Percentiles rank a stretch among this genome's conserved stretches.
Evolutionary conservation across 1,140 invertebrate genomes (phyloP).

Genomic region (Ostrea denselamellosa): DNA sequence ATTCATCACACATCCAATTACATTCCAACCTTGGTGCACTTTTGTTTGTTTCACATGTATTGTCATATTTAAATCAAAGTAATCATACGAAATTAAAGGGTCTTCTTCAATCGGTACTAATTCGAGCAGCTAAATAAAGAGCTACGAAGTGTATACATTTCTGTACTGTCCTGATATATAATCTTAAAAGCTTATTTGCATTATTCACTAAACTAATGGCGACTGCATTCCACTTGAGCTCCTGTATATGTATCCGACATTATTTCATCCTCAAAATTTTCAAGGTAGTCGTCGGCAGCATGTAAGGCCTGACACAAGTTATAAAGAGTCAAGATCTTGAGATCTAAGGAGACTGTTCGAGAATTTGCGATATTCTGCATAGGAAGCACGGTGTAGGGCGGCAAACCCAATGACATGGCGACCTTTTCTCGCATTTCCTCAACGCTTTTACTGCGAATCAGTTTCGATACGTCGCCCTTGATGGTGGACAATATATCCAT

Average conservation of each 20-base stretch:
- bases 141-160: no score
- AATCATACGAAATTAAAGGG: no score
- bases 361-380: slow-evolving; percentile 45
- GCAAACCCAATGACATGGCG: slow-evolving; percentile 43
- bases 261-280: slow-evolving; percentile 46
- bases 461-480: background rate
- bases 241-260: slow-evolving; percentile 42
- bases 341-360: slow-evolving; percentile 15
- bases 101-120: no score
- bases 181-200: no score
- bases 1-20: no score
- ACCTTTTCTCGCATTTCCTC: slow-evolving; percentile 40
- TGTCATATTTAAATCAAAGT: no score
- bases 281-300: slow-evolving; percentile 51
- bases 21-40: no score
- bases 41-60: no score
- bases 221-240: background rate
- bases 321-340: slow-evolving; percentile 49
- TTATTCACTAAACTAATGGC: no score
- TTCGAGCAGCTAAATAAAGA: no score
- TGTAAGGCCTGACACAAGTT: slow-evolving; percentile 55
- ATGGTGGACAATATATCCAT: slow-evolving; percentile 33
- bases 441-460: slow-evolving; percentile 41
- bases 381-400: slow-evolving; percentile 47
- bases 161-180: no score